Evolutionary conservation across 2,888 invertebrate species (phyloP).

Genomic region (Cinara cedri): DNA sequence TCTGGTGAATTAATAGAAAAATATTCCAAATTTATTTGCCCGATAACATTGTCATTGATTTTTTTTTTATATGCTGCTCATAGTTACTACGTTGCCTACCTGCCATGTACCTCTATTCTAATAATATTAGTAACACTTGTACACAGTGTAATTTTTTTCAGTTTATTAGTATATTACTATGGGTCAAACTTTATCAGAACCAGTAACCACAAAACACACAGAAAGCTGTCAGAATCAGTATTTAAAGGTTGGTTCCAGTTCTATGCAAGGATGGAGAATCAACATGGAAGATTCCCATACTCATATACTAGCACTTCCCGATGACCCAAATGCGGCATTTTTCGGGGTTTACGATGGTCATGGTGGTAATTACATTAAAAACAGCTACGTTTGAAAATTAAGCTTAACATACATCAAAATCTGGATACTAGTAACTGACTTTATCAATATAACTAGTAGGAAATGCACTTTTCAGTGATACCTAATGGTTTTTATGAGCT

Average conservation of each 20-base stretch:
- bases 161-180: constrained; percentile 65
- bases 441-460: background rate
- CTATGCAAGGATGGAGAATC: constrained; percentile 99
- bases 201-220: constrained; percentile 88
- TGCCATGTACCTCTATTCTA: no score
- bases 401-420: background rate
- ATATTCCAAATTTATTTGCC: background rate
- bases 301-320: constrained; percentile 88
- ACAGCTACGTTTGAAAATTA: no score
- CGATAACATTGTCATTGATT: background rate
- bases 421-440: background rate
- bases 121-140: background rate
- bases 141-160: constrained; percentile 4
- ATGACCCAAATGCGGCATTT: constrained; percentile 90
- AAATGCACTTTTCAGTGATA: background rate
- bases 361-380: constrained; percentile 70
- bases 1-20: background rate
- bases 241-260: constrained; percentile 88
- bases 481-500: background rate
- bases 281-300: constrained; percentile 99
- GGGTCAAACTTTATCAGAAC: constrained; percentile 98
- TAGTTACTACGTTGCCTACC: no score
- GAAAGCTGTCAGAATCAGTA: constrained; percentile 77
- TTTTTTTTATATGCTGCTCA: background rate
- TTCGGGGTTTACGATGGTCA: constrained; percentile 98